phyloP scores from a whole-genome alignment of 2,113 vertebrate genomes.

The Maccullochella peelii region DNA sequence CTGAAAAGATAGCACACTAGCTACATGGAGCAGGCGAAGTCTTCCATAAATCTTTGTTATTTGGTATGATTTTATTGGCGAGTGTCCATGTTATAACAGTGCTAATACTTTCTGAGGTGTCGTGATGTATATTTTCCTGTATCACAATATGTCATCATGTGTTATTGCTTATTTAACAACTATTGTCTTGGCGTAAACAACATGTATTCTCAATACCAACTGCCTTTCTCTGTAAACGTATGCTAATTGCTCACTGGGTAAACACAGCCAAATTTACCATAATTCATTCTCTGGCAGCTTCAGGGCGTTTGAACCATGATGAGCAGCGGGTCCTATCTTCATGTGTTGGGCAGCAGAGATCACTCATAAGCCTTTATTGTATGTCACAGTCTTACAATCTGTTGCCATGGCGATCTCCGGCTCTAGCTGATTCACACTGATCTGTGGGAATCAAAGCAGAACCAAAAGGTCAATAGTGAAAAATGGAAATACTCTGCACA shows the following conservation, averaged over 20 bases:
- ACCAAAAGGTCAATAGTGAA: conserved; percentile 25
- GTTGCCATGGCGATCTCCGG: conserved; percentile 91
- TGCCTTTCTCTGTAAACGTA: conserved; percentile 30
- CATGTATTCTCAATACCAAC: background rate
- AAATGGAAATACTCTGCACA: conserved; percentile 8
- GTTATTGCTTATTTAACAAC: conserved; percentile 6
- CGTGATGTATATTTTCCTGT: background rate
- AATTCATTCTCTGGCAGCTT: conserved; percentile 9
- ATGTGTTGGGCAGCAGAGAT: background rate
- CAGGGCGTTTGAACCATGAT: background rate
- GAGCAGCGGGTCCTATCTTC: background rate
- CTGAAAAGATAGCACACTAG: background rate
- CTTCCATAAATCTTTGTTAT: background rate
- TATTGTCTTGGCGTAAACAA: background rate
- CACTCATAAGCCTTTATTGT: conserved; percentile 94
- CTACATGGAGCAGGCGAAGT: background rate
- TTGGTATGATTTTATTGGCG: conserved; percentile 5
- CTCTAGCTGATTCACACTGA: conserved; percentile 89
- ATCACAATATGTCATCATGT: conserved; percentile 12
- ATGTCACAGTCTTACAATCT: conserved; percentile 86
- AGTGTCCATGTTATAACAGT: background rate
- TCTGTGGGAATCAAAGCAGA: conserved; percentile 81
- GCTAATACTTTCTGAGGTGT: background rate
- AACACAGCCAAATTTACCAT: conserved; percentile 32
- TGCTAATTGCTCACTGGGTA: conserved; percentile 5